These are phyloP conservation scores for Poeciliopsis paucimaculata DNA, from an alignment of 2,797 vertebrate species.

Conservation along the genomic window DNA sequence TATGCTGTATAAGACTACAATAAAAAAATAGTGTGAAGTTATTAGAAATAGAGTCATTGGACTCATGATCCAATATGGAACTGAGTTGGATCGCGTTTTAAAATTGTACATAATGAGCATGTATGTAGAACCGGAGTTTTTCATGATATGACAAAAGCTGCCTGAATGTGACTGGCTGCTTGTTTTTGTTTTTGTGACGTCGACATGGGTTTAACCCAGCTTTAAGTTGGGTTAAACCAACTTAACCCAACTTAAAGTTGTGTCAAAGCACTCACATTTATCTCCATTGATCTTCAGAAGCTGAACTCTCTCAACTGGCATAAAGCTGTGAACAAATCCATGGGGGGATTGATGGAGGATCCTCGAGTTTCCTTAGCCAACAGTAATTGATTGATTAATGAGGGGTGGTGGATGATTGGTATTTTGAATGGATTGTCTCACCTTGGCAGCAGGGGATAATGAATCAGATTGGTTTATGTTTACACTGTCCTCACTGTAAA, in stretches of 20 bases:
- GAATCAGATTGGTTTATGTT: constrained; percentile 36
- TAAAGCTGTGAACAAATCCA: constrained; percentile 21
- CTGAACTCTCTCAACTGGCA: neutral
- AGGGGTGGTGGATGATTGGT: constrained; percentile 30
- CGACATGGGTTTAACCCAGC: neutral
- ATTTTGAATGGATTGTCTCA: constrained; percentile 44
- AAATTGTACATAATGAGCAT: too few species aligned
- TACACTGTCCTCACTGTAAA: constrained; percentile 6
- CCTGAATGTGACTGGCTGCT: neutral
- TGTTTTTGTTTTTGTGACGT: neutral
- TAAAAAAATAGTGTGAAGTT: too few species aligned
- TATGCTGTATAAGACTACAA: too few species aligned
- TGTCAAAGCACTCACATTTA: constrained; percentile 6
- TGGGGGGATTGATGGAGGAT: constrained; percentile 16
- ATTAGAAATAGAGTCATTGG: too few species aligned
- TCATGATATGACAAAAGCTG: neutral
- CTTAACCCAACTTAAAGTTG: neutral
- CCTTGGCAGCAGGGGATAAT: constrained; percentile 40
- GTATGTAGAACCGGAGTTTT: neutral
- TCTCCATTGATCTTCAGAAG: constrained; percentile 5
- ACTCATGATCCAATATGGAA: too few species aligned
- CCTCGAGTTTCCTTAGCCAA: constrained; percentile 23
- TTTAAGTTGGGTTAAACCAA: neutral
- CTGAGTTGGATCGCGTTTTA: too few species aligned
- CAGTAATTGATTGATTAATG: constrained; percentile 62